phyloP scores from a whole-genome alignment of 2,888 invertebrate species.

The Microplitis manilae region DNA sequence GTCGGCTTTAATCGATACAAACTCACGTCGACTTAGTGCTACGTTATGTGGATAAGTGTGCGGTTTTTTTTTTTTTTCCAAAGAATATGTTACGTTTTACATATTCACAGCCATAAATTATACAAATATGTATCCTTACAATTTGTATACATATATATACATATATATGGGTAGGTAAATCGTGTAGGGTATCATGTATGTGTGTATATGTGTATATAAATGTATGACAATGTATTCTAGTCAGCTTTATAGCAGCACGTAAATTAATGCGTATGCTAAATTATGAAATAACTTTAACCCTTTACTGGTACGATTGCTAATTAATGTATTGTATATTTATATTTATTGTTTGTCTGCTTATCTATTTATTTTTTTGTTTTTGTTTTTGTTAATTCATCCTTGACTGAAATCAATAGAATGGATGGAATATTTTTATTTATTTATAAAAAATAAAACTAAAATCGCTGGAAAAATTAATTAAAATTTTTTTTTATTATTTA shows the following conservation, averaged over 20 bases:
- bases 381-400: background rate
- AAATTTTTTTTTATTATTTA: too few species aligned
- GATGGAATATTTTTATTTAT: slow-evolving; percentile 4
- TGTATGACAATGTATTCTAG: slow-evolving; percentile 64
- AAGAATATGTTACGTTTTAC: background rate
- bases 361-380: background rate
- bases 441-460: too few species aligned
- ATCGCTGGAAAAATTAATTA: too few species aligned
- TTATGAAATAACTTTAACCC: slow-evolving; percentile 48
- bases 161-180: background rate
- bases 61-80: background rate
- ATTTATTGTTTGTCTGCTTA: background rate
- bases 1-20: background rate
- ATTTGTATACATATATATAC: background rate
- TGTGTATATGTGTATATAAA: slow-evolving; percentile 26
- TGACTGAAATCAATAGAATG: slow-evolving; percentile 3
- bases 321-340: slow-evolving; percentile 24
- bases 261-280: slow-evolving; percentile 46
- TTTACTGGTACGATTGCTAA: slow-evolving; percentile 47
- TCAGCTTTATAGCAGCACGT: slow-evolving; percentile 70
- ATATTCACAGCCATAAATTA: background rate
- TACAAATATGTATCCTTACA: slow-evolving; percentile 6
- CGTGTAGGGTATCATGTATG: slow-evolving; percentile 10
- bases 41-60: background rate
- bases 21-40: background rate